Conservation (phyloP, 2,888 invertebrate genomes). For the Crioceris asparagi region DNA sequence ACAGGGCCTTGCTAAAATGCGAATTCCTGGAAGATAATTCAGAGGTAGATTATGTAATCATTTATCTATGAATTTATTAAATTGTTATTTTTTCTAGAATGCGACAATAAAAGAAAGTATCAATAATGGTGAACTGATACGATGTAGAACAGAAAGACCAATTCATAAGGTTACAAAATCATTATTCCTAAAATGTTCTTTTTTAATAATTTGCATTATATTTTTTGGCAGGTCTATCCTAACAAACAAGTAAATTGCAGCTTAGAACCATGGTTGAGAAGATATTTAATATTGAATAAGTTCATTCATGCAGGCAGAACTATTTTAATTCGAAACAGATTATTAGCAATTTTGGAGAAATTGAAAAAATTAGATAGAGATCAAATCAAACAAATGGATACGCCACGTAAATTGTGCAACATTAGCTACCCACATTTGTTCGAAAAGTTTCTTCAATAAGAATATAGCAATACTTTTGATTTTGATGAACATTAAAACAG, state of each 20-base stretch:
- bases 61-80: too few relatives aligned
- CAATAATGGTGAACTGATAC: slow-evolving; percentile 19
- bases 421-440: slow-evolving; percentile 13
- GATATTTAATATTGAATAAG: slow-evolving; percentile 27
- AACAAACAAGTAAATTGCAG: slow-evolving; percentile 16
- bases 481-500: too few relatives aligned
- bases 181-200: too few relatives aligned
- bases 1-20: slow-evolving; percentile 20
- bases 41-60: too few relatives aligned
- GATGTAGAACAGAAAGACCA: slow-evolving; percentile 22
- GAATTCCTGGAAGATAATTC: slow-evolving; percentile 20
- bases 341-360: slow-evolving; percentile 25
- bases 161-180: slow-evolving; percentile 18
- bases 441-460: slow-evolving; percentile 10
- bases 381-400: slow-evolving; percentile 15
- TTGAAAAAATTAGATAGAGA: slow-evolving; percentile 19
- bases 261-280: slow-evolving; percentile 30
- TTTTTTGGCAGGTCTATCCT: too few relatives aligned
- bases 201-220: neutral
- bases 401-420: slow-evolving; percentile 4
- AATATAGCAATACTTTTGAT: too few relatives aligned
- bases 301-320: slow-evolving; percentile 28
- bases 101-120: slow-evolving; percentile 4
- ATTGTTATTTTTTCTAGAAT: too few relatives aligned
- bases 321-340: slow-evolving; percentile 26